phyloP scores from a whole-genome alignment of 2,113 vertebrate genomes.

The Zosterops hypoxanthus region DNA sequence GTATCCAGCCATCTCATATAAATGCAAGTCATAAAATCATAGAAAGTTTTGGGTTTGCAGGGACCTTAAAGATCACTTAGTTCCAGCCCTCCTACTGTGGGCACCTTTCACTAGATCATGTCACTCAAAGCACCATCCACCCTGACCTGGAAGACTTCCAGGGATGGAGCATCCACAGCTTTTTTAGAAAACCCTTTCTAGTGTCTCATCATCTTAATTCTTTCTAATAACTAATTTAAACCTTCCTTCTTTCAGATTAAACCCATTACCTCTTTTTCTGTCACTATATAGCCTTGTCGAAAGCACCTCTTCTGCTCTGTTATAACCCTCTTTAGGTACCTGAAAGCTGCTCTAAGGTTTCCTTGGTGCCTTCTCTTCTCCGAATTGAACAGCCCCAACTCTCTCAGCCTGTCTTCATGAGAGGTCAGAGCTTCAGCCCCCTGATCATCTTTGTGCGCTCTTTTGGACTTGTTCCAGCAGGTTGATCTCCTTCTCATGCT shows the following conservation, averaged over 20 bases:
- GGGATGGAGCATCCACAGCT: background rate
- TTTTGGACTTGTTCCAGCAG: background rate
- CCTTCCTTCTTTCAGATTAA: background rate
- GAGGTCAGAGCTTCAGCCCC: background rate
- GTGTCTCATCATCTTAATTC: background rate
- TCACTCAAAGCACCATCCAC: background rate
- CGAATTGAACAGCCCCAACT: background rate
- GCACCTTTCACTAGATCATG: accelerated
- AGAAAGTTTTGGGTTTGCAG: background rate
- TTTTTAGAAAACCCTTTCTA: background rate
- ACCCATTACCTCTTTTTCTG: too few relatives aligned
- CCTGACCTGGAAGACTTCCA: background rate
- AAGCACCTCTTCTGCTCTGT: background rate
- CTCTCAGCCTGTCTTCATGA: background rate
- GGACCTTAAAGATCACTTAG: background rate
- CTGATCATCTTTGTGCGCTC: background rate
- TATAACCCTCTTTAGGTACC: background rate
- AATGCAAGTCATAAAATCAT: accelerated
- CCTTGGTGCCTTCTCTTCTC: background rate
- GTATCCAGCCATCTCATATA: background rate
- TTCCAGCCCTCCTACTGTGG: background rate
- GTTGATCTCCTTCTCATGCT: background rate
- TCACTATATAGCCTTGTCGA: too few relatives aligned
- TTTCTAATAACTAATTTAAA: background rate
- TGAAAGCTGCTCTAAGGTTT: background rate